These are phyloP conservation scores for Coptodon rendalli DNA, from an alignment of 2,113 vertebrate genomes.

Conservation along the genomic window DNA sequence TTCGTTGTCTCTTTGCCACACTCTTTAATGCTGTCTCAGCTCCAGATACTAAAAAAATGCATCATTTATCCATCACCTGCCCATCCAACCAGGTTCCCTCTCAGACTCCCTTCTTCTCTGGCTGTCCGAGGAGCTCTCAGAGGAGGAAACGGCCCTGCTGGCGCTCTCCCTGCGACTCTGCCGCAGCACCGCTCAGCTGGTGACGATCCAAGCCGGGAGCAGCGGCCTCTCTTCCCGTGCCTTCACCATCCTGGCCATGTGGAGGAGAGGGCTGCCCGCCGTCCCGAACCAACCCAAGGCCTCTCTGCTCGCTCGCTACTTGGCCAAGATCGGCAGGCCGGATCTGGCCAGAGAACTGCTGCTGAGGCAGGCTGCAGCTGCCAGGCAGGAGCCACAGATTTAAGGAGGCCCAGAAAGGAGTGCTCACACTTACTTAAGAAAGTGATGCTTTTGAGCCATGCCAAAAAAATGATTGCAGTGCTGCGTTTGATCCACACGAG, in stretches of 20 bases:
- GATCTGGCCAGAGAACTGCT: conserved; percentile 76
- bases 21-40: not conserved
- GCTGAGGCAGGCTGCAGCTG: conserved; percentile 11
- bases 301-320: conserved; percentile 71
- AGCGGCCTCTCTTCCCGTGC: conserved; percentile 71
- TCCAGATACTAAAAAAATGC: not conserved
- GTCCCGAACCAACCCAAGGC: conserved; percentile 64
- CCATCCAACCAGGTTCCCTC: conserved; percentile 33
- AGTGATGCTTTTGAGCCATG: too few relatives aligned
- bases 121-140: conserved; percentile 57
- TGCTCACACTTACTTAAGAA: not conserved
- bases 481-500: conserved; percentile 8
- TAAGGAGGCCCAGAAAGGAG: not conserved
- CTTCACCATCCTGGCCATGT: conserved; percentile 78
- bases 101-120: conserved; percentile 66
- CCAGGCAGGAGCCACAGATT: not conserved
- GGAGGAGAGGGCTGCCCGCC: conserved; percentile 78
- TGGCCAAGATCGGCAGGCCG: conserved; percentile 74
- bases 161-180: conserved; percentile 67
- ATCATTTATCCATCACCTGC: not conserved
- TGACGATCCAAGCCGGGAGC: conserved; percentile 73
- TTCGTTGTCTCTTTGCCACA: not conserved
- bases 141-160: conserved; percentile 62
- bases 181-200: conserved; percentile 76
- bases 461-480: not conserved